Percentiles rank a stretch among this genome's conserved stretches.
Evolutionary conservation across 2,888 invertebrate species (phyloP).

Genomic region (Actias luna): DNA sequence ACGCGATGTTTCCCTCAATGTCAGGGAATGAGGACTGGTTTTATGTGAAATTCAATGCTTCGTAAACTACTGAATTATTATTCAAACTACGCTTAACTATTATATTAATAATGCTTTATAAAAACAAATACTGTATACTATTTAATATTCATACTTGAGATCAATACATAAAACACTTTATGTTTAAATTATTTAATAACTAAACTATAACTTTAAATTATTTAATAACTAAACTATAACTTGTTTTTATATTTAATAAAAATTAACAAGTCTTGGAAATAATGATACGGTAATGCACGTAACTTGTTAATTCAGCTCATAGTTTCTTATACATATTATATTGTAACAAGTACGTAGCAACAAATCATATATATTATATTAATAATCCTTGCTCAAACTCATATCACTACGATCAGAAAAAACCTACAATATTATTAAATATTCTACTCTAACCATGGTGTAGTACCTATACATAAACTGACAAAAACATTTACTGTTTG

Average conservation of each 20-base stretch:
- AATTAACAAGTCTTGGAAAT: background rate
- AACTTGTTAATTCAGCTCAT: background rate
- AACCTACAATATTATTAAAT: background rate
- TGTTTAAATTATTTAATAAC: background rate
- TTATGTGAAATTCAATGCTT: background rate
- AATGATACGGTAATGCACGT: background rate
- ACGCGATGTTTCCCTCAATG: conserved; percentile 31
- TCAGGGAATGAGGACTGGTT: conserved; percentile 25
- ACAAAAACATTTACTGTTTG: background rate
- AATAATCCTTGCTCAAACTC: too few relatives aligned
- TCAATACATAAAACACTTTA: background rate
- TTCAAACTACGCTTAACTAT: background rate
- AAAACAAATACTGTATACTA: background rate
- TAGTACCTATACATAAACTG: background rate
- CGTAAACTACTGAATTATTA: background rate
- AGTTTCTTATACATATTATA: background rate
- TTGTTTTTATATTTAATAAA: background rate
- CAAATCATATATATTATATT: too few relatives aligned
- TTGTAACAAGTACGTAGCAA: background rate
- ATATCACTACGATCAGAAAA: too few relatives aligned
- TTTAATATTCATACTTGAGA: background rate
- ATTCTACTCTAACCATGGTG: background rate
- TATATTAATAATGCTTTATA: background rate
- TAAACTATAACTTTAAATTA: background rate
- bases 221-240: background rate